Conservation (phyloP, 92 coral and sea anemone genomes). For the Bergia puertoricense region DNA sequence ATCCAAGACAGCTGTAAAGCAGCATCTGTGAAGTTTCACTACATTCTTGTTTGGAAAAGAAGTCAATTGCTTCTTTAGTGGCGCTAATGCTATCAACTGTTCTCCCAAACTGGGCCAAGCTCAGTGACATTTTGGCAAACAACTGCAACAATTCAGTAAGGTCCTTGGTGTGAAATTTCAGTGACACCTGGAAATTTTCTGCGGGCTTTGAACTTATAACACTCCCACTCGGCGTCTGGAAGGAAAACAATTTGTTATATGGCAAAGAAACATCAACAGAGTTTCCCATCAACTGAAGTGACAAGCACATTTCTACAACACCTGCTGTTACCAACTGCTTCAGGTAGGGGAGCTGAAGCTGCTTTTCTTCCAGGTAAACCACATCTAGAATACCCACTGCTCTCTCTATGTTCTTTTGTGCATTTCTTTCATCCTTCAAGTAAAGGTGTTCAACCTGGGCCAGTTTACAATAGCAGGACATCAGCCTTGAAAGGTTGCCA, state of each 20-base stretch:
- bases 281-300: background rate
- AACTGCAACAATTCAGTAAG: background rate
- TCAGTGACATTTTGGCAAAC: background rate
- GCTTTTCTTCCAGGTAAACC: background rate
- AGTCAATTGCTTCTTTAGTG: background rate
- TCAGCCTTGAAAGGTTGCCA: background rate
- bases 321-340: background rate
- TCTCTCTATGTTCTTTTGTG: slow-evolving; percentile 12
- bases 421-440: background rate
- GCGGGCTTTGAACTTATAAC: background rate
- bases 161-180: background rate
- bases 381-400: background rate
- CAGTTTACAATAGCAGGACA: slow-evolving; percentile 12
- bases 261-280: background rate
- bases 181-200: background rate
- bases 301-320: background rate
- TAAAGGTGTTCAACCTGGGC: background rate
- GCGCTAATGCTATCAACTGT: too few relatives aligned
- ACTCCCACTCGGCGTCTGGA: background rate
- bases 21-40: background rate
- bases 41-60: background rate
- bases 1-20: slow-evolving; percentile 23
- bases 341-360: background rate
- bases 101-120: background rate
- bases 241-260: background rate